phyloP scores from a whole-genome alignment of 2,797 vertebrate genomes.

The Miopithecus talapoin region DNA sequence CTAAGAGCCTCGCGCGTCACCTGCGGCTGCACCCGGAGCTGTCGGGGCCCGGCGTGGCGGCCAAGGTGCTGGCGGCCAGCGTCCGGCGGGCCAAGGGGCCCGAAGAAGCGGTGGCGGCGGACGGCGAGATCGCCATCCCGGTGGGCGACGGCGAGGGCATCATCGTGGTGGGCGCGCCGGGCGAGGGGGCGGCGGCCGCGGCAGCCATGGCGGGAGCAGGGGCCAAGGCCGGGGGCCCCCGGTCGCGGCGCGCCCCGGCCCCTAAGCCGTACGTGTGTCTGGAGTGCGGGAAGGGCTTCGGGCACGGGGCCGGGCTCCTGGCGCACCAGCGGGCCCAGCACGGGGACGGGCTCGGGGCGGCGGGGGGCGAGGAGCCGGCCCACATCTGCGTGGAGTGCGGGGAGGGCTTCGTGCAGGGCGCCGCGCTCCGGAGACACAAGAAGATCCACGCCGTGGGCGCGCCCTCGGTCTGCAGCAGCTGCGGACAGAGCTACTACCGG shows the following conservation, averaged over 20 bases:
- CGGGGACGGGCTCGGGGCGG: slow-evolving; percentile 54
- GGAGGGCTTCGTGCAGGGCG: slow-evolving; percentile 76
- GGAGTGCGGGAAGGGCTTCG: slow-evolving; percentile 75
- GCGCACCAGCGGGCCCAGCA: slow-evolving; percentile 75
- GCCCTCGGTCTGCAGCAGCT: slow-evolving; percentile 69
- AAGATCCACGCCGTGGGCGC: slow-evolving; percentile 68
- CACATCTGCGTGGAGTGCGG: slow-evolving; percentile 80
- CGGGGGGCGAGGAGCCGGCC: slow-evolving; percentile 67
- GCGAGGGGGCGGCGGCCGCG: slow-evolving; percentile 20
- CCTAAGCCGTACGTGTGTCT: slow-evolving; percentile 74
- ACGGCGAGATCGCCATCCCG: slow-evolving; percentile 73
- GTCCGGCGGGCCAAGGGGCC: slow-evolving; percentile 73
- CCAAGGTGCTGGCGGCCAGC: slow-evolving; percentile 60
- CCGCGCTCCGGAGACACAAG: slow-evolving; percentile 75
- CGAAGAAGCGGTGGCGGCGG: slow-evolving; percentile 56
- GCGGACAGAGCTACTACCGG: slow-evolving; percentile 73
- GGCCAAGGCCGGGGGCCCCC: neutral
- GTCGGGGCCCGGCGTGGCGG: slow-evolving; percentile 70
- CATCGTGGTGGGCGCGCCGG: slow-evolving; percentile 67
- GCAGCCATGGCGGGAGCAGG: neutral
- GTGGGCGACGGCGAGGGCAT: slow-evolving; percentile 75
- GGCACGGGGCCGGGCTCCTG: slow-evolving; percentile 57
- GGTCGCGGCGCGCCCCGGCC: slow-evolving; percentile 55
- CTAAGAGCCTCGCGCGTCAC: slow-evolving; percentile 81
- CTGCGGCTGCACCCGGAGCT: slow-evolving; percentile 79